Evolutionary conservation across 2,888 invertebrate genomes (phyloP), one percentile per base, ranked within the genome.

Genomic region (Eupeodes latifasciatus): DNA sequence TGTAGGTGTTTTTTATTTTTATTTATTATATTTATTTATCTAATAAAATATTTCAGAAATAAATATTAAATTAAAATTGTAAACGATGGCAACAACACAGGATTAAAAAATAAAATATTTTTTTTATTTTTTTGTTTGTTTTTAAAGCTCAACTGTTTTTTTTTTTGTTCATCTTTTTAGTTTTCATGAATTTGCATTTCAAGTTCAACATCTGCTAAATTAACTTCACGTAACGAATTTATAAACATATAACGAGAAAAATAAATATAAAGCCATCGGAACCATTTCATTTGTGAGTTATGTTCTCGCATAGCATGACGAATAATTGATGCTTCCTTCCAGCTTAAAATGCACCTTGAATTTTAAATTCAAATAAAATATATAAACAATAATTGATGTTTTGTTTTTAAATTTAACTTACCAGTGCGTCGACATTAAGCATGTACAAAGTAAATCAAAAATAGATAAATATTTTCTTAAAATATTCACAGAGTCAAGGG

Each of bases 271-370:
- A 99, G 94, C 92, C 96, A 95, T 79, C 99, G 95, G 94, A 98
- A 99, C 99, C 99, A 99, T 55, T 98, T 96, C 94, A 98, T 96
- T 93, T 99, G 99, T n/a, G 98, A 98, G 90, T 95, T 94, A 93
- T 99, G 98, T 78, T 95, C 95, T 89, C 95, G 94, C 98, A 99
- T 98, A 5, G 98, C 98, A 89, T 94, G 94, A 92, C 96, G 95
- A 40, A 96, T 94, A 36, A 94, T 93, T 5, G 94, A 92, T 75
- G 95, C 95, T 90, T 96, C 95, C 6, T 94, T 94, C 94, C 95
- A 95, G 79, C 95, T 95, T 51, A 96, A 94, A 92, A 96, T 95
- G 92, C 95, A 96, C 94, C 96, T 96, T 40, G 9, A 40, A 40
- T 40, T 40, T 96, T 5, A 40, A 40, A 40, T 40, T 4, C 1